Evolutionary conservation across 2,113 vertebrate species (phyloP), one percentile per base, ranked within the genome.

Genomic region (Prochilodus magdalenae): DNA sequence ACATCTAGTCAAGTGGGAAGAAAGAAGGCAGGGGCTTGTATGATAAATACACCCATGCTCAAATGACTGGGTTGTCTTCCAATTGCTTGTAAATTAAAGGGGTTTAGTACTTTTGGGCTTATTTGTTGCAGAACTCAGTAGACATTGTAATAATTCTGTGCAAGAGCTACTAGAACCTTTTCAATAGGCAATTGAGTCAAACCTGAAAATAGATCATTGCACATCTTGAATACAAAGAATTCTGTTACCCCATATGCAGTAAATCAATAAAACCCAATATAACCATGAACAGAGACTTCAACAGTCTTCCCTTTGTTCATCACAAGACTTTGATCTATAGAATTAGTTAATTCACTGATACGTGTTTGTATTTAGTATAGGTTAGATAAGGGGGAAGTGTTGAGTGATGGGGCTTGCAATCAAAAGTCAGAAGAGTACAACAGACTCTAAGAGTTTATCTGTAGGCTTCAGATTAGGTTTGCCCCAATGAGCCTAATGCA

Each of bases 361-460:
- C 59, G 33, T 36, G 51, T 60, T 60, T 16, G 62, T 1, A 53
- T 20, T 59, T 18, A 70, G 53, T 22, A 16, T 63, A 24, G 44
- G 53, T 73, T 62, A 24, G 59, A 66, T 73, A 81, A 73, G 27
- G 26, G 18, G 47, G 20, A 47, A 62, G 14, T 73, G 20, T 33
- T 67, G 22, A 30, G 26, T 36, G 73, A 73, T 49, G 29, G 69
- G 59, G 53, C 40, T 81, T 73, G 63, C 30, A 73, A 74, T 81
- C 57, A 60, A 62, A 63, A 49, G 26, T 51, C 40, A 55, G 24
- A 65, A 22, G 13, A 53, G 44, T 73, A 73, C 27, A 73, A 63
- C 40, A 65, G 67, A 59, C 22, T 3, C 62, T 10, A 62, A 33
- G 26, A 59, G 26, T 72, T n/a, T 62, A 62, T 62, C 15, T 30